Base-by-base conservation (phyloP, 2,888 invertebrate species). In the Boloria euphrosyne region DNA sequence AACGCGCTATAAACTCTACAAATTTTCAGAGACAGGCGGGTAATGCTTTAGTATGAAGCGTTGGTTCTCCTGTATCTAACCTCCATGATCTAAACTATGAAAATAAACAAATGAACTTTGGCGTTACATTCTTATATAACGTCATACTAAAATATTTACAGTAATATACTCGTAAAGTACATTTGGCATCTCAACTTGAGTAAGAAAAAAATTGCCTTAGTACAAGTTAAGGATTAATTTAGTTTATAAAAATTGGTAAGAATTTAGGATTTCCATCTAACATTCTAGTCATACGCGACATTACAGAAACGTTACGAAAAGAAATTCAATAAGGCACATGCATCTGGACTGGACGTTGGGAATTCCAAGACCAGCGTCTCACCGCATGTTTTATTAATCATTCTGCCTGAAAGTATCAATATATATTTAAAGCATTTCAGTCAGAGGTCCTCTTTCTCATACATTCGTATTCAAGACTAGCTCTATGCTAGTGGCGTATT, bases 351-450 rank as follows among this genome's bases (percentile, higher is more conserved):
- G 69, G 71, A 66, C 73, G 64, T 72, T 74, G 66, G 70, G 67
- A 72, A 70, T 72, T 74, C 70, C 50, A 59, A 62, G 70, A 62
- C 68, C 69, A 62, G 57, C 60, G 61, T 67, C 65, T 52, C 52
- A 49, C 47, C 67, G 70, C 75, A 76, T 76, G 76, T 71, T 69
- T 75, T 75, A 75, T 76, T 75, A 73, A 76, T 59, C 64, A 63
- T 46, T 52, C 52, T 66, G 57, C 66, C 65, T 61, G 64, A 50
- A 63, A 68, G 71, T 62, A 58, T 63, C 66, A 66, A 73, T 71
- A 71, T 72, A 72, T 71, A 71, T 73, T 71, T 71, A 67, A 73
- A 71, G 22, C 46, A 46, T 46, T 57, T 46, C n/a, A 22, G 14
- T 44, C 22, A 18, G 59, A 47, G 4, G 18, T 43, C 13, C 18